Base-by-base conservation (phyloP, 2,888 invertebrate species). In the Ichneumoninae sp. region DNA sequence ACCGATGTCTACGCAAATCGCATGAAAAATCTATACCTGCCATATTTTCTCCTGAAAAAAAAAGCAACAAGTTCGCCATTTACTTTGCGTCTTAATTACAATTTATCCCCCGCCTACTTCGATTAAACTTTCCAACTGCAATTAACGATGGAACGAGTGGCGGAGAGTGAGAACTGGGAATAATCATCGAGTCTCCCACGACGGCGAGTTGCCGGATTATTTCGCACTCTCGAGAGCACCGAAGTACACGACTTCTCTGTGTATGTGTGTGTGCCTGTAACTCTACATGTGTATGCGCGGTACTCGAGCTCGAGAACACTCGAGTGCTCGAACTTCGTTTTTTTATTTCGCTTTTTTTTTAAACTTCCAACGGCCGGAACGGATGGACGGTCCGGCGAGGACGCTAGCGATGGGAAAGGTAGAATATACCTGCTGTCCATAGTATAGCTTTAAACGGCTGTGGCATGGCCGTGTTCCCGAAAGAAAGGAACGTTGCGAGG, bases 101-200 rank as follows among this genome's bases (percentile, higher is more conserved):
- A 63, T 63, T 30, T 7, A 7, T 16, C 8, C 30, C 16, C 16
- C 5, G 16, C 13, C 50, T 3, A 5, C n/a, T 36, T 54, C 52
- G 36, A 40, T 22, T n/a, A 54, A 26, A 54, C 26, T 52, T 36
- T 16, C 26, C 47, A 26, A 47, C 19, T 13, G 68, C 65, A 69
- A 52, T 77, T 63, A 60, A 60, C 60, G 60, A 63, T 63, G 60
- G 60, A 78, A 52, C 57, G 36, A 69, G 44, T 73, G 57, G 13
- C 63, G 33, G 33, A 30, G 65, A 36, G 44, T 47, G 33, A 50
- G 40, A 66, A 40, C 10, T 44, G 47, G 26, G 40, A 80, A 73
- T 80, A 73, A 80, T 80, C 47, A 47, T 10, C 50, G 47, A 68
- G 74, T 74, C 74, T 81, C 80, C 74, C 80, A 81, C 74, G 80